Percentiles rank a stretch among this genome's conserved stretches.
Evolutionary conservation across 2,888 invertebrate species (phyloP).

Genomic region (Argyra leucocephala): DNA sequence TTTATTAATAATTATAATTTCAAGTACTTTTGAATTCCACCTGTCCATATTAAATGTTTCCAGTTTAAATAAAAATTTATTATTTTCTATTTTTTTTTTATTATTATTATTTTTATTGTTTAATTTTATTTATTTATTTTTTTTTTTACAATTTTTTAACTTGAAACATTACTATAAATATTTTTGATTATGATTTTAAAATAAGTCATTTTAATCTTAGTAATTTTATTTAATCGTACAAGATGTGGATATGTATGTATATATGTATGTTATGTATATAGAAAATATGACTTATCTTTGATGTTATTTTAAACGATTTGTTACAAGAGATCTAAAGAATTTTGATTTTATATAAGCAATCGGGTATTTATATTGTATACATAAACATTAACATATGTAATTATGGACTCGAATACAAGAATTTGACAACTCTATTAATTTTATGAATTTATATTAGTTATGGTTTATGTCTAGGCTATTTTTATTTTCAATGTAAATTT

Average conservation of each 20-base stretch:
- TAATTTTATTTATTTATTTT: background rate
- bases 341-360: background rate
- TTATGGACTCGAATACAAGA: background rate
- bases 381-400: no score
- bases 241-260: no score
- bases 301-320: background rate
- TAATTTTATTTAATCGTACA: background rate
- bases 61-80: no score
- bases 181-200: background rate
- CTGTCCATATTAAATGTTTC: background rate
- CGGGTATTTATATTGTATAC: background rate
- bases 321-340: background rate
- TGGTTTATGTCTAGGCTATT: background rate
- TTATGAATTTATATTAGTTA: background rate
- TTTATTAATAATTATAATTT: no score
- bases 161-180: background rate
- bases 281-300: background rate
- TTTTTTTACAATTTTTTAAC: background rate
- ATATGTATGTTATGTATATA: no score
- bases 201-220: background rate
- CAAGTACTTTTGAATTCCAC: background rate
- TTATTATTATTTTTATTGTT: no score
- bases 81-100: no score
- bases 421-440: background rate
- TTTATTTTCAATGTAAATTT: background rate